A percentile compares a stretch with the other conserved stretches of the same genome.
Conservation (phyloP, 2,113 vertebrate species). For the Lycaon pictus region DNA sequence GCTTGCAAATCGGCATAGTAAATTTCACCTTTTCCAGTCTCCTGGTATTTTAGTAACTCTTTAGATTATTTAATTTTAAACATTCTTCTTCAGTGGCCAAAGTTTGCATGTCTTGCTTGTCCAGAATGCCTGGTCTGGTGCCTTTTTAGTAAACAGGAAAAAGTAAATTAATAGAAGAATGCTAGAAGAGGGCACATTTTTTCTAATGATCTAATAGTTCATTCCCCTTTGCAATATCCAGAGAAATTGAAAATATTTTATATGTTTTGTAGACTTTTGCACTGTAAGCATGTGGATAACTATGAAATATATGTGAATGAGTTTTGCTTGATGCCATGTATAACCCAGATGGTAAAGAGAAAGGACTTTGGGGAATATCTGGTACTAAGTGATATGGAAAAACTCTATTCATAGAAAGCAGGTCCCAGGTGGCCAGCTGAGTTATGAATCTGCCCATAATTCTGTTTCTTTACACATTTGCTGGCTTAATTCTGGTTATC, state of each 20-base stretch:
- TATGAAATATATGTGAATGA: constrained; percentile 2
- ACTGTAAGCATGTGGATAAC: background rate
- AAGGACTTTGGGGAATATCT: background rate
- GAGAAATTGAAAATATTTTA: constrained; percentile 40
- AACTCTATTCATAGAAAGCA: background rate
- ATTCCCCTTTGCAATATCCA: background rate
- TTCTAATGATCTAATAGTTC: background rate
- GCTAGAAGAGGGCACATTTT: background rate
- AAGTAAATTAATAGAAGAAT: constrained; percentile 21
- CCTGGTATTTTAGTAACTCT: background rate
- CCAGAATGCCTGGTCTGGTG: background rate
- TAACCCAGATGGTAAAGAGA: background rate
- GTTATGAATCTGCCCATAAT: background rate
- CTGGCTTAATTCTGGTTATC: background rate
- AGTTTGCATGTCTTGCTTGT: background rate
- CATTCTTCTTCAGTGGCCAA: background rate
- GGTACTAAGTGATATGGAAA: background rate
- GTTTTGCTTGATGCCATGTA: background rate
- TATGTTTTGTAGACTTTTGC: constrained; percentile 32
- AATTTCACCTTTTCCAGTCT: background rate
- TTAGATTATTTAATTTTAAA: background rate
- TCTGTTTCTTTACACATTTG: background rate
- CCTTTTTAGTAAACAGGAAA: background rate
- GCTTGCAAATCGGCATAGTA: constrained; percentile 34
- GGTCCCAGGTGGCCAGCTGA: background rate